Base-by-base conservation (phyloP, 2,113 vertebrate species). In the Monopterus albus region DNA sequence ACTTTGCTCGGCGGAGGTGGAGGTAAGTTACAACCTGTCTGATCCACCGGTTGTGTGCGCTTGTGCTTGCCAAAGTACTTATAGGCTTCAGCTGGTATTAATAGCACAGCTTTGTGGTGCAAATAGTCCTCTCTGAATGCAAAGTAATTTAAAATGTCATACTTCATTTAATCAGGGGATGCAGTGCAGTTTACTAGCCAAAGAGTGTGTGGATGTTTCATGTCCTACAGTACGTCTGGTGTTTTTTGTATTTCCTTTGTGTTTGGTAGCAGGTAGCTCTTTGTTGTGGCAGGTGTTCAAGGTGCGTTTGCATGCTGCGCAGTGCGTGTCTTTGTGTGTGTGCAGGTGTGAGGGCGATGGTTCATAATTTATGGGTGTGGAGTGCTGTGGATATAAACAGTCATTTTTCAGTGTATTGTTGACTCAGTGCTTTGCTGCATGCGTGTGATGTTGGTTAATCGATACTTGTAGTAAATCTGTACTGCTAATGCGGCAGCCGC, bases 1-100 rank as follows among this genome's bases (percentile, higher is more conserved):
- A 94, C 93, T 77, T 90, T 96, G 87, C 93, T 96, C 0, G 95
- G 95, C 23, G 95, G 95, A 15, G 95, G 95, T 46, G 95, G 95
- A 6, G 95, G 95, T 96, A 72, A 94, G 95, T 94, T 53, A 50
- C 49, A 70, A 68, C 73, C 69, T 65, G 49, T 82, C 65, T 72
- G 57, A 45, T 72, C 59, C 6, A 7, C 43, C 45, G 21, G 50
- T 49, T 40, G 33, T 47, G 38, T 69, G 53, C 14, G 28, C 52
- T 35, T 53, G 42, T 39, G 66, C 56, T 39, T 73, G 67, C 49
- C 63, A 73, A 61, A 50, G 50, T 53, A 66, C 61, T 65, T 52
- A 35, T 66, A 39, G 59, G 52, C 23, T 45, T 63, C 51, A 35
- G 46, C 57, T 82, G 50, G 53, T 64, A 52, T 60, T 70, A 62